These are phyloP conservation scores for Cecidostiba fungosa DNA, from an alignment of 2,888 invertebrate genomes.

Conservation along the genomic window DNA sequence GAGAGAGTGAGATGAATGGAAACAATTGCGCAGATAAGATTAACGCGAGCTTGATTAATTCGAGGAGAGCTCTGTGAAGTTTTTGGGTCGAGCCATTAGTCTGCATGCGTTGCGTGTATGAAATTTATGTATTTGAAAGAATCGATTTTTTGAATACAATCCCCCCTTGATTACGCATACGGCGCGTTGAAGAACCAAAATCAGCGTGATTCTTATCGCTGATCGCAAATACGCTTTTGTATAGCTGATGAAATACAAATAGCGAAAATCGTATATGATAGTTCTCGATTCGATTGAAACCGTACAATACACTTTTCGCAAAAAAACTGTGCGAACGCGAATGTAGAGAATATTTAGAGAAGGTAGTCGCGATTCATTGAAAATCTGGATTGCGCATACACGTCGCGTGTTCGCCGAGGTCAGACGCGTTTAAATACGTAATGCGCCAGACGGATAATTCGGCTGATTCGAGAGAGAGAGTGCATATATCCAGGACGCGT, in stretches of 20 bases:
- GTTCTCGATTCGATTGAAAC: too few species aligned
- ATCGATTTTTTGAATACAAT: background rate
- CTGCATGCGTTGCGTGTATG: too few species aligned
- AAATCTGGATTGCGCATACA: background rate
- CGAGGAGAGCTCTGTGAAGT: background rate
- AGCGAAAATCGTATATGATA: too few species aligned
- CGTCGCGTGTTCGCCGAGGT: constrained; percentile 58
- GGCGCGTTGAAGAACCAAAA: too few species aligned
- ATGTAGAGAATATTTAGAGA: background rate
- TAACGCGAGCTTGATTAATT: constrained; percentile 17
- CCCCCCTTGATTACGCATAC: background rate
- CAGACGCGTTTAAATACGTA: constrained; percentile 71
- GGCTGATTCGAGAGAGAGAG: constrained; percentile 67
- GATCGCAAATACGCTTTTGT: too few species aligned
- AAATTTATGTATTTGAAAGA: too few species aligned
- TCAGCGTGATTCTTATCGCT: too few species aligned
- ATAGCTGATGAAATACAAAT: too few species aligned
- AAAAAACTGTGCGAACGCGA: background rate
- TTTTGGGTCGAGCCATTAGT: constrained; percentile 3
- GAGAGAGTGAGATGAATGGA: background rate
- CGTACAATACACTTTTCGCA: background rate
- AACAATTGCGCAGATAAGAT: constrained; percentile 27
- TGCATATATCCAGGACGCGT: constrained; percentile 6
- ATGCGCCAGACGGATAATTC: constrained; percentile 72
- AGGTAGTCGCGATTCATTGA: constrained; percentile 8